Percentiles rank a stretch among this genome's conserved stretches.
Evolutionary conservation across 2,797 vertebrate species (phyloP).

Genomic region (Catamblyrhynchus diadema): DNA sequence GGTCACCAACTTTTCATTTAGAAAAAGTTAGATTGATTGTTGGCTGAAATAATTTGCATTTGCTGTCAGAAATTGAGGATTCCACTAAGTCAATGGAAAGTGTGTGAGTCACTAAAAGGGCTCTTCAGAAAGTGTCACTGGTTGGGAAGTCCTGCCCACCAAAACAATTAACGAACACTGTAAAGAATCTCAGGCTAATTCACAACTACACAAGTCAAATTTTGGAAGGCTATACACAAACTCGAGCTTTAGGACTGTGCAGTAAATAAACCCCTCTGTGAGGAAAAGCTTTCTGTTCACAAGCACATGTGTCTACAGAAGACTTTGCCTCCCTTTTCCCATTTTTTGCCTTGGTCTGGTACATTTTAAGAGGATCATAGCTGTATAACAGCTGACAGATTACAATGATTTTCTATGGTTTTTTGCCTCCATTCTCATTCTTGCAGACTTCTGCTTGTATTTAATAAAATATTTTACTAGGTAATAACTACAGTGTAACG

Average conservation of each 20-base stretch:
- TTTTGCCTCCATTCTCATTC: not conserved
- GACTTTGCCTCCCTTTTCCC: not conserved
- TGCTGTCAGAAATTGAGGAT: not conserved
- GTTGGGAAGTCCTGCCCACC: not conserved
- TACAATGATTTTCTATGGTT: not conserved
- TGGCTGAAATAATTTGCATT: not conserved
- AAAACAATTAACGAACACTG: not conserved
- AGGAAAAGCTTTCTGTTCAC: not conserved
- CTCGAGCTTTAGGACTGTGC: not conserved
- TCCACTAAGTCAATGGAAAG: not conserved
- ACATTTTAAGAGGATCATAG: not conserved
- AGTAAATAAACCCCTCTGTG: not conserved
- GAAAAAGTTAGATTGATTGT: not conserved
- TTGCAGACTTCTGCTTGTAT: not conserved
- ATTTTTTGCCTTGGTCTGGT: not conserved
- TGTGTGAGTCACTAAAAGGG: not conserved
- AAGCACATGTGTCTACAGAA: not conserved
- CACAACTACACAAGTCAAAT: not conserved
- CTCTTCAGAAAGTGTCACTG: not conserved
- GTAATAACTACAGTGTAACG: not conserved
- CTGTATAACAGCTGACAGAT: not conserved
- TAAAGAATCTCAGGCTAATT: not conserved
- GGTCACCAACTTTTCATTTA: not conserved
- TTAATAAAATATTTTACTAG: not conserved
- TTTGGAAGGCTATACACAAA: not conserved